Percentiles rank a stretch among this genome's conserved stretches.
phyloP scores from a whole-genome alignment of 2,113 vertebrate species.

The Catharus bicknelli region DNA sequence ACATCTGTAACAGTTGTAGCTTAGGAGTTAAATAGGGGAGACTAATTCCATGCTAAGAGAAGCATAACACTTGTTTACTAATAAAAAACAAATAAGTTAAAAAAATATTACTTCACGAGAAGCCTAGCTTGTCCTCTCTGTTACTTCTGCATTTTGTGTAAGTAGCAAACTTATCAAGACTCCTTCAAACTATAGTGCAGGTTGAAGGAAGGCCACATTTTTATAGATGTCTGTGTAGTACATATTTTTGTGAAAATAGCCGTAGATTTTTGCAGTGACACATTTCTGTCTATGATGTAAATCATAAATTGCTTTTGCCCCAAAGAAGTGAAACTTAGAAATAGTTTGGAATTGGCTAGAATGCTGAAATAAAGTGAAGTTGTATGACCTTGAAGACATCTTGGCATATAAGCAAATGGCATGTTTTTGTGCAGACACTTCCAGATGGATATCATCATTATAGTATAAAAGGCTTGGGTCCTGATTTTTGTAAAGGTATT shows the following conservation, averaged over 20 bases:
- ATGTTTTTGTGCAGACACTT: not conserved
- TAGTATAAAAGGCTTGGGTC: not conserved
- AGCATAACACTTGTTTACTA: not conserved
- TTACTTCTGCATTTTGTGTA: not conserved
- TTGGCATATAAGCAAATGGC: not conserved
- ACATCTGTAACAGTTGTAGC: not conserved
- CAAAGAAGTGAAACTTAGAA: not conserved
- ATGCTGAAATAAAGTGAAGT: not conserved
- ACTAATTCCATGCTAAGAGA: not conserved
- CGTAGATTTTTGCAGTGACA: not conserved
- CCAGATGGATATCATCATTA: not conserved
- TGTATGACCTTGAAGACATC: not conserved
- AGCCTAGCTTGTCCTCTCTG: not conserved
- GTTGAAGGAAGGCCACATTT: not conserved
- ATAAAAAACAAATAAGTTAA: not conserved
- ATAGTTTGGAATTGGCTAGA: not conserved
- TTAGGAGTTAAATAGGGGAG: not conserved
- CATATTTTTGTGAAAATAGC: fast-evolving
- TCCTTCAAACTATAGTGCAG: not conserved
- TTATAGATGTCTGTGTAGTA: not conserved
- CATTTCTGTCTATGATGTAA: not conserved
- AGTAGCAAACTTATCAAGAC: not conserved
- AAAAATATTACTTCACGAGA: not conserved
- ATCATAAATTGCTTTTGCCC: not conserved
- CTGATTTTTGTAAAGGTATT: not conserved